Base-by-base conservation (phyloP, 2,888 invertebrate species). In the Amphipyra berbera region DNA sequence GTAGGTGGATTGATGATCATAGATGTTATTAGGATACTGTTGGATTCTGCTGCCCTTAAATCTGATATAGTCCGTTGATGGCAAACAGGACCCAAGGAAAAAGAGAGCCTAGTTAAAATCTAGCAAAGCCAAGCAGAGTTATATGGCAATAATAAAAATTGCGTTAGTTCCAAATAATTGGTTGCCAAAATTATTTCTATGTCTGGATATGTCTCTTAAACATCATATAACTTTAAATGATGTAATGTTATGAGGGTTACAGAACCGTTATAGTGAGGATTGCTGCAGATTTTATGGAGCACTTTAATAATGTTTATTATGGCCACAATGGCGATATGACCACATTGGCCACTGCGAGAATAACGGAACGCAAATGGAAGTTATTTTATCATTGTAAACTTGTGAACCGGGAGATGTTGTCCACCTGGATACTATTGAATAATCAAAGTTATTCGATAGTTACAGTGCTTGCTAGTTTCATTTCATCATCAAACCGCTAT, bases 281-380 rank as follows among this genome's bases (percentile, higher is more conserved):
- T 63, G 33, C 41, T 13, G 41, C 9, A 58, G 55, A 63, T 59
- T 68, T 68, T 73, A 68, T 63, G 47, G 13, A 64, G 46, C 30
- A 47, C 54, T 62, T 67, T 40, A 58, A 52, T 55, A 42, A 47
- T 62, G 50, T 55, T 72, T 68, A 72, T 62, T 68, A 30, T 69
- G 21, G 61, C 44, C 41, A 46, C 57, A 62, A 49, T 59, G 5
- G 35, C 52, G 15, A 54, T 46, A 54, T 50, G n/a, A 35, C 47
- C 27, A 30, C 6, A 6, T 30, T 6, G 30, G 30, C 21, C 1
- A 30, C 1, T 4, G 30, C 30, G 45, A 12, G 21, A 21, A 54
- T 57, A 72, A 57, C 56, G 48, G 67, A 40, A 53, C 33, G 13
- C 37, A 53, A 61, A 66, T 66, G 13, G 48, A 49, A 56, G 14